A percentile compares a stretch with the other conserved stretches of the same genome.
Evolutionary conservation across 2,888 invertebrate genomes (phyloP).

Genomic region (Machimus atricapillus): DNA sequence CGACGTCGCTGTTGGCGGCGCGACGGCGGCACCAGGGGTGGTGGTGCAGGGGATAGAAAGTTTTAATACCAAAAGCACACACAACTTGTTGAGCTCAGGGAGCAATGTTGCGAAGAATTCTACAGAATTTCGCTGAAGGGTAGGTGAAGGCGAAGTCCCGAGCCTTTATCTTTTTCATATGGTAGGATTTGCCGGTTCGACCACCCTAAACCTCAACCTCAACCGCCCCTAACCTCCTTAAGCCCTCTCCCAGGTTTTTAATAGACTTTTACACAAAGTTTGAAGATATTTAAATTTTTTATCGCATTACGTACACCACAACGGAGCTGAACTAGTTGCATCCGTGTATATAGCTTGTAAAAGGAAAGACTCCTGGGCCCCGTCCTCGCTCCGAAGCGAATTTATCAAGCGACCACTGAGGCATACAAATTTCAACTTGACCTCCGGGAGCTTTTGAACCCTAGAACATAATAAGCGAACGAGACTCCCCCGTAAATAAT

Average conservation of each 20-base stretch:
- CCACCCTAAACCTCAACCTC: not conserved
- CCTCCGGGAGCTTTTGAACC: not conserved
- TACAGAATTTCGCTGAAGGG: not conserved
- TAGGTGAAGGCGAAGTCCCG: not conserved
- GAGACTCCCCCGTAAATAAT: not conserved
- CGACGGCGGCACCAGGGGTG: not conserved
- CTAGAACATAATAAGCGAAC: not conserved
- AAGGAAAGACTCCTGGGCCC: not conserved
- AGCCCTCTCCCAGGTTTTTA: not conserved
- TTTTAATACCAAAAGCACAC: slow-evolving; percentile 24
- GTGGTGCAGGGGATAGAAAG: not conserved
- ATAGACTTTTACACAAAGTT: slow-evolving; percentile 23
- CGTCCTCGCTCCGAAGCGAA: not conserved
- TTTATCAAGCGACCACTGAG: not conserved
- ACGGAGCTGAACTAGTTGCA: not conserved
- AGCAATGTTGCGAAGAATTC: slow-evolving; percentile 15
- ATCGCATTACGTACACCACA: slow-evolving; percentile 7
- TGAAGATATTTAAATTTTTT: slow-evolving; percentile 34
- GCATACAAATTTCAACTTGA: slow-evolving; percentile 31
- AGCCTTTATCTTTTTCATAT: slow-evolving; percentile 1
- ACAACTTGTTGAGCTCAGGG: slow-evolving; percentile 35
- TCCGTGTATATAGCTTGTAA: not conserved
- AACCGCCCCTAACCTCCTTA: not conserved
- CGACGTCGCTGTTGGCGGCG: not conserved
- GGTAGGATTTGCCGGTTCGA: not conserved